Conservation (phyloP, 2,113 vertebrate genomes). For the Raja brachyura region DNA sequence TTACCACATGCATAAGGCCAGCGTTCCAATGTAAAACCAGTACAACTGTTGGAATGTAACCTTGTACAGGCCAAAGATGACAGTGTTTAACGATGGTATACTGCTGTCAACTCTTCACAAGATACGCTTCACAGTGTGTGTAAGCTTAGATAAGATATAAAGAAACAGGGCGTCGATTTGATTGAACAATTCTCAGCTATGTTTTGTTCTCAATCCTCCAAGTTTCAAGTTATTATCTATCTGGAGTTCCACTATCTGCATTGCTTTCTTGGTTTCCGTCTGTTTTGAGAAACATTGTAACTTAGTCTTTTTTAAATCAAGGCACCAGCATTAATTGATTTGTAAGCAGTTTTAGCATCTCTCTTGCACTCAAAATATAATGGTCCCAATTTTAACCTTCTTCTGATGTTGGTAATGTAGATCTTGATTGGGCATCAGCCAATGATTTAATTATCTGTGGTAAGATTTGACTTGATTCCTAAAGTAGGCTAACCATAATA, state of each 20-base stretch:
- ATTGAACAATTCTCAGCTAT: neutral
- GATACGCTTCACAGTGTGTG: neutral
- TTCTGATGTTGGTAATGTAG: neutral
- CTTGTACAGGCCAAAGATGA: neutral
- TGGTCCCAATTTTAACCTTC: conserved; percentile 15
- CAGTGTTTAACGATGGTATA: neutral
- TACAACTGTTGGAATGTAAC: neutral
- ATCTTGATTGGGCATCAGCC: neutral
- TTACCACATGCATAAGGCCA: neutral
- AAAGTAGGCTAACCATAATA: neutral
- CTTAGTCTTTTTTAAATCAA: neutral
- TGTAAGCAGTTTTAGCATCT: conserved; percentile 21
- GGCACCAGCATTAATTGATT: conserved; percentile 17
- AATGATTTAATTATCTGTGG: neutral
- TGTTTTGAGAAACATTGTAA: neutral
- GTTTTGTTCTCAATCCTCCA: neutral
- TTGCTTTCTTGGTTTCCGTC: neutral
- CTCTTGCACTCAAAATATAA: neutral
- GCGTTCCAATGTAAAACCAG: neutral
- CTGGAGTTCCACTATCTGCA: neutral
- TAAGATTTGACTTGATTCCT: neutral
- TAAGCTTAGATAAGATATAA: neutral
- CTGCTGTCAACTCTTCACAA: conserved; percentile 16
- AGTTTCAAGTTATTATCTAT: neutral
- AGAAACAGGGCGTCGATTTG: neutral